Evolutionary conservation across 2,113 vertebrate genomes (phyloP), one percentile per base, ranked within the genome.

Genomic region (Proterorhinus semilunaris): DNA sequence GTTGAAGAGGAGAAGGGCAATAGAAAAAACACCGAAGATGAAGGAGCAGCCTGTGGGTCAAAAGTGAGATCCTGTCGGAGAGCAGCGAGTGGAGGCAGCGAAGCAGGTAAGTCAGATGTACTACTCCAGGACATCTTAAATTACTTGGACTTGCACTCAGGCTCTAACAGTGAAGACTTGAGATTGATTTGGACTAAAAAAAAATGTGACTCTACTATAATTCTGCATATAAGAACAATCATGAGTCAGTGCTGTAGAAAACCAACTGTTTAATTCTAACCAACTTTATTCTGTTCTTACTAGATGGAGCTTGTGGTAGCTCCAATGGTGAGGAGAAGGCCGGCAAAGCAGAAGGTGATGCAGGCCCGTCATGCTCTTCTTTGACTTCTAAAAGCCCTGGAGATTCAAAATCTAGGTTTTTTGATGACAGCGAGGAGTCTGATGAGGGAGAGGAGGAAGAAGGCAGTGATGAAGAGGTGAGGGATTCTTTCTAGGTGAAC

Each of bases 361-460:
- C 96, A 45, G 96, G 96, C 52, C 98, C 98, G 57, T 99, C 97
- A 88, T 99, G 96, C 91, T 98, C 98, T 71, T 98, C 96, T 16
- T 91, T 93, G 54, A 84, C 93, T 7, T 93, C 94, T 65, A 94
- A 95, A 83, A 84, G 91, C 72, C 88, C 89, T 80, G 93, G 91
- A 81, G 93, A 95, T 83, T 83, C 94, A 83, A 98, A 96, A 90
- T 98, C 97, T 80, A 95, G 95, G 87, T 98, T 98, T 89, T 99
- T 99, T 91, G 97, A 99, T 71, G 97, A 99, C 91, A 98, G 97
- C 68, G 98, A 98, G 75, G 97, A 99, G 86, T 98, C 96, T 69
- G 97, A 96, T 84, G 96, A 95, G 80, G 96, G 92, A 46, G 98
- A 92, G 27, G 92, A 93, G 63, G 92, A 90, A 68, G 92, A 91